A percentile compares a stretch with the other conserved stretches of the same genome.
These are phyloP conservation scores for Apistogramma diplotaenia DNA, from an alignment of 2,113 vertebrate species.

Conservation along the genomic window DNA sequence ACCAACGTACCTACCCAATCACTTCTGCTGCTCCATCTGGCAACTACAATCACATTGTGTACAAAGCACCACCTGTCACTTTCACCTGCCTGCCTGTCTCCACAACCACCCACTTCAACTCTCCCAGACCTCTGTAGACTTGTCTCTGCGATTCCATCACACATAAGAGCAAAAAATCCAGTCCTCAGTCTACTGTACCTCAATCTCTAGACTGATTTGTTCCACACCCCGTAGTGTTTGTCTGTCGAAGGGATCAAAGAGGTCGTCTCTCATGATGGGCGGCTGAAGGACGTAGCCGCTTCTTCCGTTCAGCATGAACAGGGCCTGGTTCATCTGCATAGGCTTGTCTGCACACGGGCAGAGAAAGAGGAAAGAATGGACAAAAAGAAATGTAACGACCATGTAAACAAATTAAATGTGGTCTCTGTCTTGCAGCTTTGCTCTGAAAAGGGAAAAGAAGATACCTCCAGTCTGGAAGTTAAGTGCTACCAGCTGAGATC, in stretches of 20 bases:
- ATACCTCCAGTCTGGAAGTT: slow-evolving; percentile 99
- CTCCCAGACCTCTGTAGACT: background rate
- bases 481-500: slow-evolving; percentile 95
- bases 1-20: background rate
- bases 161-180: background rate
- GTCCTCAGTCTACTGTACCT: slow-evolving; percentile 64
- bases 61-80: background rate
- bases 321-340: slow-evolving; percentile 99
- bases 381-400: background rate
- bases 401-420: background rate
- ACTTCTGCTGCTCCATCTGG: background rate
- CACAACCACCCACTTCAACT: background rate
- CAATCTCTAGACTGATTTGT: slow-evolving; percentile 82
- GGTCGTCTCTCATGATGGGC: slow-evolving; percentile 88
- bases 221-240: slow-evolving; percentile 84
- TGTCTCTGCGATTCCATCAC: background rate
- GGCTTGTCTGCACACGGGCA: slow-evolving; percentile 84
- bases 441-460: background rate
- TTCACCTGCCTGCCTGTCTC: background rate
- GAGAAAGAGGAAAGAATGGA: background rate
- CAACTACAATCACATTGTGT: background rate
- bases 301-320: slow-evolving; percentile 91
- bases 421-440: background rate
- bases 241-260: slow-evolving; percentile 95
- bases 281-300: slow-evolving; percentile 96